Conservation (phyloP, 1,140 invertebrate species). For the Cherax quadricarinatus region DNA sequence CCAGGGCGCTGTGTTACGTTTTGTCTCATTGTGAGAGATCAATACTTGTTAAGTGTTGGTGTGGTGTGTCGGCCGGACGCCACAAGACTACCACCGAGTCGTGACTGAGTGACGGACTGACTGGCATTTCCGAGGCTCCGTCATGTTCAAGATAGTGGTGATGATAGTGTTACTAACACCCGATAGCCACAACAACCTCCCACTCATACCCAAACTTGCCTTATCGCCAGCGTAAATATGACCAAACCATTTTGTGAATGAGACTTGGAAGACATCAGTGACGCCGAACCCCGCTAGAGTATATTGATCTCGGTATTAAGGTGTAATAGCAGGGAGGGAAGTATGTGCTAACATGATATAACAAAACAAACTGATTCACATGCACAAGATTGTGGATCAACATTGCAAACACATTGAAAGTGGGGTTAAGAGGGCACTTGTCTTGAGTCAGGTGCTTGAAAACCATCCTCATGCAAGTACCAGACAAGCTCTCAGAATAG, state of each 20-base stretch:
- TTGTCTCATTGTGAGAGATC: background rate
- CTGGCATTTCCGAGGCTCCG: background rate
- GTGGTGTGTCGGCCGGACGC: too few relatives aligned
- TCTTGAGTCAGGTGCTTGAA: constrained; percentile 25
- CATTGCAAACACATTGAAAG: background rate
- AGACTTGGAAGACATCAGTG: background rate
- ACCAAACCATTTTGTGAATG: constrained; percentile 28
- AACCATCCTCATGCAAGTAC: constrained; percentile 5
- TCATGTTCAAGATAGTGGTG: background rate
- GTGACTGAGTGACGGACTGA: background rate
- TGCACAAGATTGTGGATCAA: background rate
- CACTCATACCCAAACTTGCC: background rate
- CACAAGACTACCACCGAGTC: too few relatives aligned
- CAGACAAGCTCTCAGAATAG: constrained; percentile 33
- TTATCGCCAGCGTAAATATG: constrained; percentile 20
- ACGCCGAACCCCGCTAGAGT: background rate
- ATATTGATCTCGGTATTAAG: background rate
- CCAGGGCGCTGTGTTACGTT: too few relatives aligned
- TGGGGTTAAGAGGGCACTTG: background rate
- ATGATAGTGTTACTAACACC: constrained; percentile 1
- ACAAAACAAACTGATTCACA: background rate
- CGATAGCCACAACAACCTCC: background rate
- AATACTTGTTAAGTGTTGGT: too few relatives aligned
- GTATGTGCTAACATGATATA: background rate
- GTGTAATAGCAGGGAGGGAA: background rate